Conservation (phyloP, 2,113 vertebrate genomes). For the Hylia prasina region DNA sequence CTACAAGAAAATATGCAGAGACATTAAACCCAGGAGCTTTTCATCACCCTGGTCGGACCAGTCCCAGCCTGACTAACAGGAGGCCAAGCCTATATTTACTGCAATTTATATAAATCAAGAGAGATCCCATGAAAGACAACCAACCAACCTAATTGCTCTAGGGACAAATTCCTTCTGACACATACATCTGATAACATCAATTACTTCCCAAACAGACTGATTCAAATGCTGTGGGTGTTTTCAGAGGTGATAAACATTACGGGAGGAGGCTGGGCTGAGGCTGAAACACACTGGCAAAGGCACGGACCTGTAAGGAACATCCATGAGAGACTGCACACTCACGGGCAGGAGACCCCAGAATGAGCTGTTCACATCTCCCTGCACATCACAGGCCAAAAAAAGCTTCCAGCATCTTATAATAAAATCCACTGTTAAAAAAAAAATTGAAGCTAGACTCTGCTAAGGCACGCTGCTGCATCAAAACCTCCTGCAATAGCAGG, state of each 20-base stretch:
- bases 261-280: neutral
- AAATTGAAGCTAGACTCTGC: neutral
- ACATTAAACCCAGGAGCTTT: neutral
- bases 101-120: constrained; percentile 51
- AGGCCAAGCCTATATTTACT: constrained; percentile 53
- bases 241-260: constrained; percentile 27
- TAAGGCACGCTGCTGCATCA: neutral
- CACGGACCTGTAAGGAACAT: neutral
- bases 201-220: constrained; percentile 26
- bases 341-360: neutral
- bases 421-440: neutral
- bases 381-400: neutral
- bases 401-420: neutral
- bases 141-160: constrained; percentile 21
- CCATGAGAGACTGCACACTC: rapidly evolving
- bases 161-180: constrained; percentile 56
- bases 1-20: neutral
- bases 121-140: constrained; percentile 30
- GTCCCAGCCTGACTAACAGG: constrained; percentile 34
- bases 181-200: constrained; percentile 36
- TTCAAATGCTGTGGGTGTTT: constrained; percentile 39
- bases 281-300: neutral
- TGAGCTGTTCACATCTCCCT: neutral
- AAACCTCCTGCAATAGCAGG: neutral
- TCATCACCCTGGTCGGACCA: neutral